Percentiles rank a stretch among this genome's conserved stretches.
Evolutionary conservation across 2,888 invertebrate genomes (phyloP).

Genomic region (Aquatica leii): DNA sequence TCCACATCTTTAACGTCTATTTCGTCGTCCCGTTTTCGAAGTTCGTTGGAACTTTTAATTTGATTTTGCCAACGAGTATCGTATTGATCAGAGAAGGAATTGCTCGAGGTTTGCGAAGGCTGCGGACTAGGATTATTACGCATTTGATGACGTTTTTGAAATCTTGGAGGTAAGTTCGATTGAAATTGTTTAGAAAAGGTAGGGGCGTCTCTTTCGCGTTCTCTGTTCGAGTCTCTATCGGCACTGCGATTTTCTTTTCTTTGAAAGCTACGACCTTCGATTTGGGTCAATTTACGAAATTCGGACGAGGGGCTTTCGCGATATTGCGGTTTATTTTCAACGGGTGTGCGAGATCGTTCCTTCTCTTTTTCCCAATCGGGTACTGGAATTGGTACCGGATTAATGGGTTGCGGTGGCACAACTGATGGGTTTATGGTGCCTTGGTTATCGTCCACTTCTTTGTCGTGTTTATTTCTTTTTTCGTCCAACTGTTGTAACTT

Average conservation of each 20-base stretch:
- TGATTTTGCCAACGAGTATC: slow-evolving; percentile 49
- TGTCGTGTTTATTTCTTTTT: slow-evolving; percentile 65
- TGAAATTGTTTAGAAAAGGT: slow-evolving; percentile 79
- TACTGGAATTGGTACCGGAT: slow-evolving; percentile 61
- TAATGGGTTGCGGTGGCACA: slow-evolving; percentile 58
- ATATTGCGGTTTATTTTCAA: slow-evolving; percentile 21
- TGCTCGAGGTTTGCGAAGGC: slow-evolving; percentile 50
- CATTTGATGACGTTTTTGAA: slow-evolving; percentile 78
- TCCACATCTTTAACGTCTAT: slow-evolving; percentile 45
- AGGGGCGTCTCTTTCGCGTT: slow-evolving; percentile 60
- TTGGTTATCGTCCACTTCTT: slow-evolving; percentile 59
- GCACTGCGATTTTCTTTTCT: slow-evolving; percentile 51
- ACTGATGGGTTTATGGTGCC: slow-evolving; percentile 58
- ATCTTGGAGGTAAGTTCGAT: slow-evolving; percentile 85
- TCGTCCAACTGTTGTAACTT: slow-evolving; percentile 74
- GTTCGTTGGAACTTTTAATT: slow-evolving; percentile 26
- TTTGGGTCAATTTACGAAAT: slow-evolving; percentile 59
- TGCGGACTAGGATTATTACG: slow-evolving; percentile 57
- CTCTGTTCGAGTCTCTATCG: slow-evolving; percentile 53
- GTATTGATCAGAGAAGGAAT: slow-evolving; percentile 44
- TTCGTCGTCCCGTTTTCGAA: slow-evolving; percentile 34
- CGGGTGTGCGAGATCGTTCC: slow-evolving; percentile 45
- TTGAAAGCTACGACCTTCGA: slow-evolving; percentile 58
- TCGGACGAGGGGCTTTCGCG: slow-evolving; percentile 39
- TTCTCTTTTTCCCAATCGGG: slow-evolving; percentile 65